These are phyloP conservation scores for Xestia xanthographa DNA, from an alignment of 2,888 invertebrate genomes.

Conservation along the genomic window DNA sequence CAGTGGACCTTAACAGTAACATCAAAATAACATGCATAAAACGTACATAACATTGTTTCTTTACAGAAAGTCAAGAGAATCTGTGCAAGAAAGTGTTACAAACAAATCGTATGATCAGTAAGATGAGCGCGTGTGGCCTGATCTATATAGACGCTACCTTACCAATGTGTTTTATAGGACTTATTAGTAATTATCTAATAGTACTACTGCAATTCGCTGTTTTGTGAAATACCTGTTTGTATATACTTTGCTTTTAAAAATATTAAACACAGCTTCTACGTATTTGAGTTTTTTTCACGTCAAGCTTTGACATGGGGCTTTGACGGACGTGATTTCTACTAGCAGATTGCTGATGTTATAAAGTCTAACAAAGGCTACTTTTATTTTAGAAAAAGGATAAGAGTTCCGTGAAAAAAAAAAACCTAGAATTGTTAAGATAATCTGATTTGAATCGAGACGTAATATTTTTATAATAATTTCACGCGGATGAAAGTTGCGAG, in stretches of 20 bases:
- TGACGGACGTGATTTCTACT: too few species aligned
- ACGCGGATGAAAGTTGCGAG: too few species aligned
- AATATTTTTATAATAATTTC: too few species aligned
- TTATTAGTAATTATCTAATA: slow-evolving; percentile 9
- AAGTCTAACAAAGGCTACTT: too few species aligned
- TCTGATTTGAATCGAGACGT: not conserved
- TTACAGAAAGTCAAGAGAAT: not conserved
- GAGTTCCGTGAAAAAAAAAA: too few species aligned
- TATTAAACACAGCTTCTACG: not conserved
- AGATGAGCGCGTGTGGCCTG: slow-evolving; percentile 26
- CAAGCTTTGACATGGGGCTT: not conserved
- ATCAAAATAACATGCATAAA: too few species aligned
- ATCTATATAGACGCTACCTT: slow-evolving; percentile 20
- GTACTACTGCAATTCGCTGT: slow-evolving; percentile 22
- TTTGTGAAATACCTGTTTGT: slow-evolving; percentile 8
- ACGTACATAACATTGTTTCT: not conserved
- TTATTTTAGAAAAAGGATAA: not conserved
- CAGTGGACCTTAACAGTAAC: too few species aligned
- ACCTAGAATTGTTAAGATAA: not conserved
- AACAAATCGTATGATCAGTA: not conserved
- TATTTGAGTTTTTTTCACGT: not conserved
- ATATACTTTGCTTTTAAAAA: not conserved
- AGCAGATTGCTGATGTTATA: too few species aligned
- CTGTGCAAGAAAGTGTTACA: not conserved
- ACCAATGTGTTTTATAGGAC: not conserved